Evolutionary conservation across 2,113 vertebrate genomes (phyloP), one percentile per base, ranked within the genome.

Genomic region (Lagopus leucura): DNA sequence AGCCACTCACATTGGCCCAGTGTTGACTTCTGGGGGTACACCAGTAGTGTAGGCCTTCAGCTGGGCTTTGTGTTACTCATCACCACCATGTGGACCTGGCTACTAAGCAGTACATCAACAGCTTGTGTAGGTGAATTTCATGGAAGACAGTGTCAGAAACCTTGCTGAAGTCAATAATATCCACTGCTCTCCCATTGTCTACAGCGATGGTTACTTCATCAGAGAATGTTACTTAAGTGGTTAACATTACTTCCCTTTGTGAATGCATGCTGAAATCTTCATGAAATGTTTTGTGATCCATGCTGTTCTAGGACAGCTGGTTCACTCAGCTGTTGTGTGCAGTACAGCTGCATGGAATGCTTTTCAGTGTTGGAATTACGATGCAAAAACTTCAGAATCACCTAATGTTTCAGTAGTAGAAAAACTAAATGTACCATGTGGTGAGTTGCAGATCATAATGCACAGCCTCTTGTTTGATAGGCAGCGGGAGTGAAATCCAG

Each of bases 401-500:
- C 47, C 11, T 50, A 24, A 60, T 54, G 42, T 55, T 90, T 36
- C 27, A 20, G 0, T 21, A 86, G 20, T 64, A 55, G 14, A 52
- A 74, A 69, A 72, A n/a, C 30, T 58, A 86, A 87, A 58, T 50
- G 34, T 28, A 64, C 75, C 66, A 8, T 12, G 11, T 30, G 28
- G 43, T 45, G 63, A 78, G 74, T 84, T 78, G 32, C 2, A 2
- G 43, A 30, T 74, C 43, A 20, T 93, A 81, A 94, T 17, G 55
- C 58, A 10, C 14, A 8, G 2, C 83, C 28, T 92, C 40, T 94
- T 88, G 25, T 94, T 81, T 83, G 47, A 92, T 34, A 98, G 98
- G 98, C 55, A 99, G 99, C 80, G 98, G 96, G 45, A 99, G 99
- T 97, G 98, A 99, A 97, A 99, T 99, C 96, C 98, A 99, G 97